Evolutionary conservation across 2,888 invertebrate species (phyloP).

Genomic region (Folsomia manolachei): DNA sequence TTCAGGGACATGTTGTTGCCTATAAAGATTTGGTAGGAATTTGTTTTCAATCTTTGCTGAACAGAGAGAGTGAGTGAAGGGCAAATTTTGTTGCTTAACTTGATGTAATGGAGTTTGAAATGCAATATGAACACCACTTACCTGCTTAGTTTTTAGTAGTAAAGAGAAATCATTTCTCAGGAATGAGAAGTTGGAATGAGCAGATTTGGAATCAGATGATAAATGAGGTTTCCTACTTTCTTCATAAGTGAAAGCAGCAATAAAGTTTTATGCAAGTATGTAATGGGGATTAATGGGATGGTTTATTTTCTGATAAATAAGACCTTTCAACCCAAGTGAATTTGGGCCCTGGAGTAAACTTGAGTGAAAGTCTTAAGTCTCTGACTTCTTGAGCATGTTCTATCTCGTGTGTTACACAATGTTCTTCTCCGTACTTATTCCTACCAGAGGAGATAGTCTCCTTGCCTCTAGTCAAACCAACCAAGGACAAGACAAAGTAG

Average conservation of each 20-base stretch:
- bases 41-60: background rate
- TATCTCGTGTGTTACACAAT: constrained; percentile 6
- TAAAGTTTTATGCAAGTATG: constrained; percentile 22
- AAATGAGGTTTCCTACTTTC: constrained; percentile 11
- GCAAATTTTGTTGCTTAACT: too few species aligned
- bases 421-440: background rate
- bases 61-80: background rate
- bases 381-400: constrained; percentile 8
- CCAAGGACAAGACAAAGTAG: constrained; percentile 30
- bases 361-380: constrained; percentile 14
- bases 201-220: constrained; percentile 7
- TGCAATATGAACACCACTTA: too few species aligned
- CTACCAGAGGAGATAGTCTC: background rate
- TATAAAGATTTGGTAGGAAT: background rate
- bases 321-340: constrained; percentile 22
- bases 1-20: too few species aligned
- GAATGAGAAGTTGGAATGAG: background rate
- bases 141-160: too few species aligned
- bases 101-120: too few species aligned
- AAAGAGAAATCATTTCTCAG: too few species aligned
- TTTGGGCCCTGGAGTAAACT: constrained; percentile 17
- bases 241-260: constrained; percentile 20
- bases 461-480: background rate
- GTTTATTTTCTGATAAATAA: constrained; percentile 24
- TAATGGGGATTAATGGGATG: constrained; percentile 23